Evolutionary conservation across 2,113 vertebrate genomes (phyloP).

Genomic region (Siniperca knerii): DNA sequence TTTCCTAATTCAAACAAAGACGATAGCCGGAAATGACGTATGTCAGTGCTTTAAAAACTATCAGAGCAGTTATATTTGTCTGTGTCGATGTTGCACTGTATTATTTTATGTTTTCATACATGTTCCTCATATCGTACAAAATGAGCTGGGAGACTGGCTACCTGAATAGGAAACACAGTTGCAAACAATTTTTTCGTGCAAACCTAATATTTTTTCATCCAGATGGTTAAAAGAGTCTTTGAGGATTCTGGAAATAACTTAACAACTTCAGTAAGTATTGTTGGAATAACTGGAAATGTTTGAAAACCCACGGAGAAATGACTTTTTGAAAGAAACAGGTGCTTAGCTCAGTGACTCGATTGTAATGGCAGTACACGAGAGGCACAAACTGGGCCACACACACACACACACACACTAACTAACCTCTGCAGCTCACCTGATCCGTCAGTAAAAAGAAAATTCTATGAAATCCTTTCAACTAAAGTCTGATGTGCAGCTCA

Average conservation of each 20-base stretch:
- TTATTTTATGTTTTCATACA: not conserved
- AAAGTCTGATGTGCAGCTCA: conserved; percentile 34
- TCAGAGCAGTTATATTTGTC: not conserved
- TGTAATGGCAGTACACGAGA: not conserved
- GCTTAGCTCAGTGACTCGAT: not conserved
- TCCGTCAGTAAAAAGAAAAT: too few species aligned
- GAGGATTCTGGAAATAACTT: not conserved
- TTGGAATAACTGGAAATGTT: not conserved
- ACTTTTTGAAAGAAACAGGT: not conserved
- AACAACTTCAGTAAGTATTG: too few species aligned
- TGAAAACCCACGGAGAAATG: not conserved
- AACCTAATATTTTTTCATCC: too few species aligned
- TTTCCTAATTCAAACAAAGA: too few species aligned
- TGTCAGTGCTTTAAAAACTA: too few species aligned
- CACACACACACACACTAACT: too few species aligned
- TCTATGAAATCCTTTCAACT: not conserved
- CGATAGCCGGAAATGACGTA: too few species aligned
- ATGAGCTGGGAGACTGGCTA: not conserved
- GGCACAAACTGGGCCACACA: too few species aligned
- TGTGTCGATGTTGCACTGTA: not conserved
- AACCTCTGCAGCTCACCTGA: not conserved
- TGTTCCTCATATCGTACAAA: not conserved
- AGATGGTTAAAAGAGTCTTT: not conserved
- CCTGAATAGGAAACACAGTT: not conserved
- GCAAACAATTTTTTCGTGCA: not conserved